Evolutionary conservation across 2,113 vertebrate genomes (phyloP).

Genomic region (Gymnorhina tibicen): DNA sequence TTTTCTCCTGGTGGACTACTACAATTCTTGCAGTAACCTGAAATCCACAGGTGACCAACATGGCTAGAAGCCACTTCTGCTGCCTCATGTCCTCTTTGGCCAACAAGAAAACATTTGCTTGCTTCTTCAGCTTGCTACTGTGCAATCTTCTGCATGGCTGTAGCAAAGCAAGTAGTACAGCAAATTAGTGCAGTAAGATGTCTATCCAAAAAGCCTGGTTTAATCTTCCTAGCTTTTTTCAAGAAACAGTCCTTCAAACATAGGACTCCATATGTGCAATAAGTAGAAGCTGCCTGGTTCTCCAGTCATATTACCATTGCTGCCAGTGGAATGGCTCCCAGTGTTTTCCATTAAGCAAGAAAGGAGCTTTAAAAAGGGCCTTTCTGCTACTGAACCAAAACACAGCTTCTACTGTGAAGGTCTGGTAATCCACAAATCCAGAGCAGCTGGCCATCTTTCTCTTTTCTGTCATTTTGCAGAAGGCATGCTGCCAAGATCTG

Average conservation of each 20-base stretch:
- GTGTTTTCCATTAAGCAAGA: background rate
- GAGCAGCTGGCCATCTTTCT: background rate
- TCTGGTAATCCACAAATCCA: background rate
- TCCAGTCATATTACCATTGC: background rate
- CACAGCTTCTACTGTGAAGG: background rate
- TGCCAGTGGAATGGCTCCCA: background rate
- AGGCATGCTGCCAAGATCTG: background rate
- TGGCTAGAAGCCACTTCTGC: background rate
- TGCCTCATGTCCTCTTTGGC: background rate
- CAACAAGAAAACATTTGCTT: background rate
- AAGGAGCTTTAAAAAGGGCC: background rate
- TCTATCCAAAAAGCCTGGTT: background rate
- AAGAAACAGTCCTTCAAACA: background rate
- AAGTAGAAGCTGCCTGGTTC: background rate
- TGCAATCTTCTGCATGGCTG: background rate
- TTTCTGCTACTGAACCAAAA: background rate
- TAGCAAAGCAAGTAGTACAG: background rate
- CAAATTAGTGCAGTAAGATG: background rate
- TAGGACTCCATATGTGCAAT: accelerated
- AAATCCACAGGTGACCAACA: background rate
- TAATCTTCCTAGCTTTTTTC: background rate
- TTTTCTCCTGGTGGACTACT: background rate
- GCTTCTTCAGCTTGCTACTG: background rate
- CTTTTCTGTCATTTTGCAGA: background rate
- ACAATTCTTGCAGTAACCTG: background rate